Percentiles rank a stretch among this genome's conserved stretches.
phyloP scores from a whole-genome alignment of 2,797 vertebrate species.

The Lepidocolaptes lacrymiger region DNA sequence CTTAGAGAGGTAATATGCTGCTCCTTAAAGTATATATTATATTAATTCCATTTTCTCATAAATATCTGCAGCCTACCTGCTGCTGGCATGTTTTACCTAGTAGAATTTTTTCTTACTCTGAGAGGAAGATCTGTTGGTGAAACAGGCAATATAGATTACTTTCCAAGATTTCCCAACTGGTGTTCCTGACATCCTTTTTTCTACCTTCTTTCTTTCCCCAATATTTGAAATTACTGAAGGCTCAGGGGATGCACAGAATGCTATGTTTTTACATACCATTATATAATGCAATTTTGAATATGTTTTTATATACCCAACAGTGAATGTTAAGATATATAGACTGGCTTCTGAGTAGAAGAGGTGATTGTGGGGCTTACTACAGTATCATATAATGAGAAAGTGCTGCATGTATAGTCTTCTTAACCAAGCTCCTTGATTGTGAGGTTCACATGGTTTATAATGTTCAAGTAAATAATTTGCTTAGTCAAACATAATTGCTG shows the following conservation, averaged over 20 bases:
- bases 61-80: background rate
- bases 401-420: background rate
- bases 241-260: background rate
- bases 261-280: background rate
- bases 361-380: background rate
- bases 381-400: background rate
- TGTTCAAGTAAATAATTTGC: background rate
- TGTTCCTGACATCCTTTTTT: background rate
- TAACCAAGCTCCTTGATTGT: background rate
- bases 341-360: background rate
- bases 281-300: background rate
- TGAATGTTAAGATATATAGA: background rate
- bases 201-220: background rate
- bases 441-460: background rate
- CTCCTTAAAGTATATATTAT: background rate
- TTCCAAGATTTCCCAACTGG: background rate
- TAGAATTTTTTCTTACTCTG: background rate
- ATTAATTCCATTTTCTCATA: background rate
- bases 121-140: background rate
- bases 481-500: background rate
- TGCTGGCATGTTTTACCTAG: background rate
- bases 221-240: background rate
- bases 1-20: background rate
- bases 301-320: background rate
- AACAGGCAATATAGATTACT: background rate